These are phyloP conservation scores for Chrysolina americana DNA, from an alignment of 2,888 invertebrate genomes.

Conservation along the genomic window DNA sequence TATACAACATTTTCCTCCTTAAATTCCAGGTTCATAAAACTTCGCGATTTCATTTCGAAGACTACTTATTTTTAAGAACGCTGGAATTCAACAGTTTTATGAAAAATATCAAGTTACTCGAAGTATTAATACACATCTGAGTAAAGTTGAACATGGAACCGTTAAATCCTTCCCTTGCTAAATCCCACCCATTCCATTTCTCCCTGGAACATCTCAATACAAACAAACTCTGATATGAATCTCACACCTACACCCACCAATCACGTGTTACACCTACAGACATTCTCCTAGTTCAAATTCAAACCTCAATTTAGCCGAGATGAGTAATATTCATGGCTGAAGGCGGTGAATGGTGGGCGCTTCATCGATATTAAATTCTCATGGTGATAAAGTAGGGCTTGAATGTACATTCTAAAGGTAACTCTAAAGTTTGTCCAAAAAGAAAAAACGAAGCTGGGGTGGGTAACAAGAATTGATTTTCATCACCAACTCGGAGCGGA, in stretches of 20 bases:
- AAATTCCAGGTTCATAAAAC: no score
- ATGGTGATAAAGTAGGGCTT: conserved; percentile 37
- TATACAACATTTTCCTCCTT: no score
- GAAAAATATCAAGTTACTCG: no score
- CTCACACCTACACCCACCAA: not conserved
- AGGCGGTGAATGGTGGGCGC: conserved; percentile 37
- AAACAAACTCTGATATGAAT: not conserved
- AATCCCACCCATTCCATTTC: not conserved
- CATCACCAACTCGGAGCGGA: not conserved
- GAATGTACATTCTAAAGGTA: conserved; percentile 37
- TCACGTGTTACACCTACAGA: conserved; percentile 16
- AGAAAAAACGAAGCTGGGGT: conserved; percentile 11
- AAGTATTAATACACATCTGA: no score
- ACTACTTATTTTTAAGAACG: no score
- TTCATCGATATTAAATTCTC: conserved; percentile 46
- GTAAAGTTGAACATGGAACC: not conserved
- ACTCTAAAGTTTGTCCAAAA: conserved; percentile 30
- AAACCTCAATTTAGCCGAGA: conserved; percentile 29
- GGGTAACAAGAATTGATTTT: conserved; percentile 26
- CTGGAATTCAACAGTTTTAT: no score
- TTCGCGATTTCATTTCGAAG: no score
- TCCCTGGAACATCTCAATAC: not conserved
- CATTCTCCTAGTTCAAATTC: conserved; percentile 29
- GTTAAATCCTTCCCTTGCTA: not conserved
- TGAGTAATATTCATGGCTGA: conserved; percentile 36